phyloP scores from a whole-genome alignment of 2,888 invertebrate species.

The Calameuta filiformis region DNA sequence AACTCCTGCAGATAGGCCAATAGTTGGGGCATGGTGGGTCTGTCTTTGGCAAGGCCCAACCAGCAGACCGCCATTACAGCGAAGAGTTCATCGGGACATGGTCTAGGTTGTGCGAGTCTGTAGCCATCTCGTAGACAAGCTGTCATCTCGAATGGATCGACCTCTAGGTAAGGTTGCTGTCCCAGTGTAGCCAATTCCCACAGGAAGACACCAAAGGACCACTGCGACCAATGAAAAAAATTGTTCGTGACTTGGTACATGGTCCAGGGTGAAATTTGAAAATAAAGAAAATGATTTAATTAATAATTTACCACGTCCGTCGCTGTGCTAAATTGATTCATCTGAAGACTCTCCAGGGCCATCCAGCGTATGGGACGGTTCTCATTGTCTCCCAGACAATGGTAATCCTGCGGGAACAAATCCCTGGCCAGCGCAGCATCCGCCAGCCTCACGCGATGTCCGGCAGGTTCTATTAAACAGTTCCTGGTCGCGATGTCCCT shows the following conservation, averaged over 20 bases:
- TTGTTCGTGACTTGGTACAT: slow-evolving; percentile 14
- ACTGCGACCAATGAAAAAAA: slow-evolving; percentile 68
- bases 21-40: slow-evolving; percentile 78
- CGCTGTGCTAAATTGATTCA: slow-evolving; percentile 84
- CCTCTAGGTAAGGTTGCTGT: slow-evolving; percentile 89
- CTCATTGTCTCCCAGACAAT: slow-evolving; percentile 93
- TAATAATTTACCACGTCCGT: slow-evolving; percentile 84
- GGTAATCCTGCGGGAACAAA: slow-evolving; percentile 92
- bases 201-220: slow-evolving; percentile 94
- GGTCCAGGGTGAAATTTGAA: neutral
- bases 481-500: slow-evolving; percentile 91
- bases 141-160: slow-evolving; percentile 93
- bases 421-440: slow-evolving; percentile 91
- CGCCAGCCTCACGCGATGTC: slow-evolving; percentile 84
- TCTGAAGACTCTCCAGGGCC: slow-evolving; percentile 86
- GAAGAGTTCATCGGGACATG: slow-evolving; percentile 95
- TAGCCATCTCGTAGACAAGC: slow-evolving; percentile 89
- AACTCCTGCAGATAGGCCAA: slow-evolving; percentile 79
- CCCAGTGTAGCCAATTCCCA: slow-evolving; percentile 95
- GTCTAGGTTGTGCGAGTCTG: slow-evolving; percentile 89
- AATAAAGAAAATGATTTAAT: neutral
- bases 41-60: slow-evolving; percentile 73
- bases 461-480: slow-evolving; percentile 74
- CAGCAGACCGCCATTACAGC: slow-evolving; percentile 82
- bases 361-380: slow-evolving; percentile 96